phyloP scores from a whole-genome alignment of 2,888 invertebrate species.

The Coelogynopora nodosa region DNA sequence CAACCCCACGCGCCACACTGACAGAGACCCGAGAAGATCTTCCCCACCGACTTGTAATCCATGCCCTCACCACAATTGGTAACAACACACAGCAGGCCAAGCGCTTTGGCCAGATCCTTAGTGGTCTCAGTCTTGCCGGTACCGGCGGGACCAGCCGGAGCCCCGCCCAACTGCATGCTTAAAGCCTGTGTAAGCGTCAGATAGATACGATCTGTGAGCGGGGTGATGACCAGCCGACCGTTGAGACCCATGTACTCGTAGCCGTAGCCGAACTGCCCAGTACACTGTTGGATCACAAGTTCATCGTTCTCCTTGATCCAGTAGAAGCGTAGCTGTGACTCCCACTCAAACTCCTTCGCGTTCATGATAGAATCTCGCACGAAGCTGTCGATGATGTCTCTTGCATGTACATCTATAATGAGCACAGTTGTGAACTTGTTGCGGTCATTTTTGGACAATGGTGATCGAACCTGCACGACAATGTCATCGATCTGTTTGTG shows the following conservation, averaged over 20 bases:
- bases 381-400: slow-evolving; percentile 78
- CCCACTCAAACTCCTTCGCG: slow-evolving; percentile 78
- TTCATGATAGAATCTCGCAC: slow-evolving; percentile 58
- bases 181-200: slow-evolving; percentile 86
- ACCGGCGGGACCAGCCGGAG: slow-evolving; percentile 69
- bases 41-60: slow-evolving; percentile 72
- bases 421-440: slow-evolving; percentile 81
- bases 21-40: slow-evolving; percentile 68
- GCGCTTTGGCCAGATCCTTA: slow-evolving; percentile 83
- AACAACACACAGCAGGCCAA: slow-evolving; percentile 65
- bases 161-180: slow-evolving; percentile 83
- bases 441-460: slow-evolving; percentile 75
- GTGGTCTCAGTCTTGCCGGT: slow-evolving; percentile 87
- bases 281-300: slow-evolving; percentile 76
- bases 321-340: slow-evolving; percentile 84
- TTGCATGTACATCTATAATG: slow-evolving; percentile 84
- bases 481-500: slow-evolving; percentile 79
- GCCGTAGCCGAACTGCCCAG: slow-evolving; percentile 80
- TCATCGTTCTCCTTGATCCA: slow-evolving; percentile 79
- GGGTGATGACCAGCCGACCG: slow-evolving; percentile 83
- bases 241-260: slow-evolving; percentile 93
- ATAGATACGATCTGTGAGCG: slow-evolving; percentile 84
- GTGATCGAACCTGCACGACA: slow-evolving; percentile 72
- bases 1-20: slow-evolving; percentile 93
- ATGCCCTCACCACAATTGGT: slow-evolving; percentile 88